phyloP scores from a whole-genome alignment of 1,140 invertebrate species.

The Drosophila subpulchrella region DNA sequence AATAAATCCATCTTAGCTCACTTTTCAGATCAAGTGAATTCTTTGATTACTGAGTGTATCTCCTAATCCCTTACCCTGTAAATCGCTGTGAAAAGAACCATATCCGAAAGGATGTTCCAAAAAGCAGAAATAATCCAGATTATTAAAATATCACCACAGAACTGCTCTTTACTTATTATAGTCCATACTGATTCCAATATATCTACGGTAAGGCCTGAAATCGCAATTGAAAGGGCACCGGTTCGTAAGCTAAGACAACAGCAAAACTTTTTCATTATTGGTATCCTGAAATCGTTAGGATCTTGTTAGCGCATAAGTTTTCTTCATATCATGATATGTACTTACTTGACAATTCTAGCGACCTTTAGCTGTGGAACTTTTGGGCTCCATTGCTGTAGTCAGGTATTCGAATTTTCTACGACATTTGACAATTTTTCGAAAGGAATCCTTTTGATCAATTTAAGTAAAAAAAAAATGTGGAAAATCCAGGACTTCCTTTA shows the following conservation, averaged over 20 bases:
- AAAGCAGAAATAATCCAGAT: background rate
- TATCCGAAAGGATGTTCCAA: background rate
- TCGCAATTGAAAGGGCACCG: constrained; percentile 14
- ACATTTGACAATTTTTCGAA: background rate
- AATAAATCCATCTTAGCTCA: no score
- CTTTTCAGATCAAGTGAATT: no score
- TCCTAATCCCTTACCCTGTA: background rate
- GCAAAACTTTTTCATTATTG: constrained; percentile 18
- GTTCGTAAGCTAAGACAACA: constrained; percentile 16
- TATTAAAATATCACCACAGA: background rate
- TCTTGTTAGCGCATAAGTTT: background rate
- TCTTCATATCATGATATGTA: no score
- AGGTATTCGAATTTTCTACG: no score
- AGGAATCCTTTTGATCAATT: background rate
- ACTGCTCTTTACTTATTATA: background rate
- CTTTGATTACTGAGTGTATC: background rate
- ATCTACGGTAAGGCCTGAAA: background rate
- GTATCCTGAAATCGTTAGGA: constrained; percentile 1
- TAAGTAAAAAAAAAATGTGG: background rate
- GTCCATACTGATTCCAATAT: background rate
- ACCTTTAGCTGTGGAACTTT: background rate
- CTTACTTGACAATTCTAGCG: background rate
- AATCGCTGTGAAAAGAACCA: background rate
- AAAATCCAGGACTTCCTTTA: background rate
- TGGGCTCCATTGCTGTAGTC: constrained; percentile 1